These are phyloP conservation scores for Bucorvus abyssinicus DNA, from an alignment of 2,797 vertebrate species.

Conservation along the genomic window DNA sequence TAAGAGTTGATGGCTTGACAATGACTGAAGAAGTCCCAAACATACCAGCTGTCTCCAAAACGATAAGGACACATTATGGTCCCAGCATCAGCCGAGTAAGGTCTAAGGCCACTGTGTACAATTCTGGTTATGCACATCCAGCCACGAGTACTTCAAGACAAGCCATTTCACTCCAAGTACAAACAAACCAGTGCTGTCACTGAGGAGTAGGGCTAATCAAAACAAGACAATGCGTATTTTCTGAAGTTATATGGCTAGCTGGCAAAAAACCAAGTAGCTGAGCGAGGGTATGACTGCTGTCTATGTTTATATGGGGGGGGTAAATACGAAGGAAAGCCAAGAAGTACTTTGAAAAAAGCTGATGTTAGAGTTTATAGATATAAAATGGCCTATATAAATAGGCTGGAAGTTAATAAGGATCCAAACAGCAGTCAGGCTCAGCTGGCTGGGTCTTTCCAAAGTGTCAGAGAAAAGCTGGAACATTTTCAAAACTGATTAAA, in stretches of 20 bases:
- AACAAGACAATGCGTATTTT: not conserved
- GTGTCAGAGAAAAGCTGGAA: not conserved
- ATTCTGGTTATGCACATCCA: not conserved
- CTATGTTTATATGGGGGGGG: not conserved
- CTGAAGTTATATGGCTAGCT: not conserved
- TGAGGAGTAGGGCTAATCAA: not conserved
- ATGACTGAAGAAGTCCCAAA: not conserved
- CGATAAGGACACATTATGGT: fast-evolving
- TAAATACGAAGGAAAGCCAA: not conserved
- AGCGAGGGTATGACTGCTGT: not conserved
- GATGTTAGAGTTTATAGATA: not conserved
- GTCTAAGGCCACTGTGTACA: not conserved
- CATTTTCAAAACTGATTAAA: not conserved
- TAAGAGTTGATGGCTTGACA: not conserved
- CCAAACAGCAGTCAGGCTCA: not conserved
- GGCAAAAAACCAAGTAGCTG: not conserved
- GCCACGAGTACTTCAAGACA: not conserved
- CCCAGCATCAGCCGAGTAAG: not conserved
- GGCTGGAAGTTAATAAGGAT: not conserved
- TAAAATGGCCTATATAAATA: not conserved
- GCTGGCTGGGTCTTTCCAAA: not conserved
- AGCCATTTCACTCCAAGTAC: not conserved
- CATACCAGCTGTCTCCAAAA: not conserved
- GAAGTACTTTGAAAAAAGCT: not conserved
- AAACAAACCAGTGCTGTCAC: not conserved